Base-by-base conservation (phyloP, 2,113 vertebrate species). In the Aldabrachelys gigantea region DNA sequence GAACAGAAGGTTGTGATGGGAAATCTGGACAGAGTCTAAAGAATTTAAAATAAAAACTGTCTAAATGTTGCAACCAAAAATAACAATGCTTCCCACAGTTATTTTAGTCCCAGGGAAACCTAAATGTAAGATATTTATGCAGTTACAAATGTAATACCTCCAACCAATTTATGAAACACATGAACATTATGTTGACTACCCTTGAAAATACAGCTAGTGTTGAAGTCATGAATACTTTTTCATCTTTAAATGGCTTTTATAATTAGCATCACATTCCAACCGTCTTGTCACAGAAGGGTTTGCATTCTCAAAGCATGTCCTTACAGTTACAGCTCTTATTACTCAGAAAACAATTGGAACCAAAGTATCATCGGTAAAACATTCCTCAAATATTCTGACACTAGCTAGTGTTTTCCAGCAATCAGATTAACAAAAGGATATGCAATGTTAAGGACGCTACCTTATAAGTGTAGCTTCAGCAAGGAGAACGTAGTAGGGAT, bases 1-100 rank as follows among this genome's bases (percentile, higher is more conserved):
- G 98, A 98, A 96, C 98, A 99, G 95, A 99, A 99, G 52, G 98
- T 98, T 0, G 98, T 98, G 94, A 99, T 97, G 16, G 98, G 98
- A 96, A 98, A 99, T 54, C 91, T 96, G 82, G 97, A 97, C 16
- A 99, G 97, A 41, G 97, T 98, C 99, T 99, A 94, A 81, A 92
- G 41, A 91, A 92, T 96, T 87, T 59, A 92, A 53, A 93, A 89
- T 38, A 87, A 91, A 54, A 47, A 91, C 80, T 62, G 12, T 53
- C n/a, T 82, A 75, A 19, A 76, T 78, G 16, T 93, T 88, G 57
- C 9, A 35, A 83, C n/a, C 31, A 29, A 78, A 93, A 83, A 8
- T 62, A 24, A n/a, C 25, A 31, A 88, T 78, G 31, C 25, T 78
- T 44, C 27, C 75, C 75, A 11, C 22, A 41, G 12, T 78, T 10